Conservation (phyloP, 2,113 vertebrate species). For the Alouatta palliata region DNA sequence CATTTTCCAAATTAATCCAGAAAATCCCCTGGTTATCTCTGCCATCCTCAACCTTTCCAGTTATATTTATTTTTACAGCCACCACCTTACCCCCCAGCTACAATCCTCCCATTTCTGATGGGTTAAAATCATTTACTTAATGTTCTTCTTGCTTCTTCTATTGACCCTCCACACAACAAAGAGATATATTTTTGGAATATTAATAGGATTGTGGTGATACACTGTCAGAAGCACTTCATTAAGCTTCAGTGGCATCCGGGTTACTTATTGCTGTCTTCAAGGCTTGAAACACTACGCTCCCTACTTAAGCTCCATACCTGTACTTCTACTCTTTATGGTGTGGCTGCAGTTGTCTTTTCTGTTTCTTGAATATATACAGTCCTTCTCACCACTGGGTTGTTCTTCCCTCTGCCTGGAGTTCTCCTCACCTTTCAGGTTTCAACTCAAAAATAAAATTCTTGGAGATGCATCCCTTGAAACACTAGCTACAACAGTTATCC, state of each 20-base stretch:
- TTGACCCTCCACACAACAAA: not conserved
- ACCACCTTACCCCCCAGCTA: not conserved
- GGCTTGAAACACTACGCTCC: not conserved
- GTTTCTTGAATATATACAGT: not conserved
- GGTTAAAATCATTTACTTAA: not conserved
- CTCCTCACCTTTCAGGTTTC: not conserved
- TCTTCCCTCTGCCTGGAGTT: not conserved
- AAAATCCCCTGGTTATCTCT: not conserved
- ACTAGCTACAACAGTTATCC: not conserved
- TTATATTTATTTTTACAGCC: not conserved
- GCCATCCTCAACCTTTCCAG: not conserved
- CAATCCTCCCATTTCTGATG: not conserved
- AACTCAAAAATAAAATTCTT: not conserved
- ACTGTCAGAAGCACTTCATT: not conserved
- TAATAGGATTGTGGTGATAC: not conserved
- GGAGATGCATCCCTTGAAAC: not conserved
- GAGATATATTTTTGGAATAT: not conserved
- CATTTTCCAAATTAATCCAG: not conserved
- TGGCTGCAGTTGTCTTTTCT: not conserved
- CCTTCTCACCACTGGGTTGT: not conserved
- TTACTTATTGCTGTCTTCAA: not conserved
- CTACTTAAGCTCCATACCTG: not conserved
- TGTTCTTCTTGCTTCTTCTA: not conserved
- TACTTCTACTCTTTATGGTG: not conserved
- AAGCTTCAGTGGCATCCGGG: not conserved